These are phyloP conservation scores for Phylloscopus trochiloides DNA, from an alignment of 2,113 vertebrate genomes.

Conservation along the genomic window DNA sequence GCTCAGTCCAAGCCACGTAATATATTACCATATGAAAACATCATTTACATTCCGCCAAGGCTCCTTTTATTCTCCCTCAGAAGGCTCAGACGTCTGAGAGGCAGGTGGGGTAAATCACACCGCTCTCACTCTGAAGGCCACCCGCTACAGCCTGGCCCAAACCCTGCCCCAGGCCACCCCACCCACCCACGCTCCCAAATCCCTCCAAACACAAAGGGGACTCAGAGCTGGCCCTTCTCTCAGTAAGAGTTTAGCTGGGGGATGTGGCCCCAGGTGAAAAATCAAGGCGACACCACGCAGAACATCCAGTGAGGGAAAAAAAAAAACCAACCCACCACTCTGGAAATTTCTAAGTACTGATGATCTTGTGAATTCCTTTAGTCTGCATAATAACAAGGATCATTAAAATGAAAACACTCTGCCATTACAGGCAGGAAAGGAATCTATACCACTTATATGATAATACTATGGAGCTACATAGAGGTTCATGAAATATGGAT, in stretches of 20 bases:
- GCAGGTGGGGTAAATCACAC: not conserved
- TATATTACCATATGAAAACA: slow-evolving; percentile 43
- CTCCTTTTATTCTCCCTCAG: not conserved
- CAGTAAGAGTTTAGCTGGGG: not conserved
- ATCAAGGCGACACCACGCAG: not conserved
- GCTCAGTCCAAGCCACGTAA: not conserved
- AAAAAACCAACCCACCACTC: not conserved
- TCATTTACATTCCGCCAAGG: slow-evolving; percentile 16
- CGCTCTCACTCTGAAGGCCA: not conserved
- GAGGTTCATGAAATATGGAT: slow-evolving; percentile 67
- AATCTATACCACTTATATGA: slow-evolving; percentile 54
- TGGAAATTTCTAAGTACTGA: not conserved
- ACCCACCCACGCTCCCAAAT: not conserved
- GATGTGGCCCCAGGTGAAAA: not conserved
- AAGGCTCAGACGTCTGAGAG: not conserved
- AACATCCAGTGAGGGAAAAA: not conserved
- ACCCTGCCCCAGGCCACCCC: not conserved
- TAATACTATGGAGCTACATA: slow-evolving; percentile 40
- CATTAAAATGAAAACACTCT: slow-evolving; percentile 62
- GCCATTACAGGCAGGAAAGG: slow-evolving; percentile 33
- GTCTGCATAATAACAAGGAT: slow-evolving; percentile 37
- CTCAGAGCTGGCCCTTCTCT: accelerated
- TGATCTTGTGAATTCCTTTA: slow-evolving; percentile 12
- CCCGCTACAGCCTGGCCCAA: not conserved
- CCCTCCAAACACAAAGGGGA: not conserved